These are phyloP conservation scores for Ochotona princeps DNA, from an alignment of 2,113 vertebrate species.

Conservation along the genomic window DNA sequence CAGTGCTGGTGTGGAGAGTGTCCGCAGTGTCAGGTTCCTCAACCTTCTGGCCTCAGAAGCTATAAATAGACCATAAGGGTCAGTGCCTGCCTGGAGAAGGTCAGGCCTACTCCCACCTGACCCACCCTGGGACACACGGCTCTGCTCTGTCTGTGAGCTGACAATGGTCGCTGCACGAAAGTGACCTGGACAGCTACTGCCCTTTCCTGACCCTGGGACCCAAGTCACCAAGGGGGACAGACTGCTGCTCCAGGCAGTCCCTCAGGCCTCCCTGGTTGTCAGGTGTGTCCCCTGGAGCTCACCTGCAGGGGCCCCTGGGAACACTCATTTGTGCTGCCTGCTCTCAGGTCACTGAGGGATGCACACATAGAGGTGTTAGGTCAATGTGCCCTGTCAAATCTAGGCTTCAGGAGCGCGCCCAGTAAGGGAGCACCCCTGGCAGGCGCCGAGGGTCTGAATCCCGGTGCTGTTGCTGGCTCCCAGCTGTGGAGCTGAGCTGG, in stretches of 20 bases:
- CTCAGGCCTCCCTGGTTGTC: too few species aligned
- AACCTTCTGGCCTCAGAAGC: conserved; percentile 12
- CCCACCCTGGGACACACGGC: too few species aligned
- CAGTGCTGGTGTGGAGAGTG: neutral
- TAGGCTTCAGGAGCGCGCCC: neutral
- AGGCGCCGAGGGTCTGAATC: too few species aligned
- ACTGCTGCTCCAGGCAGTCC: too few species aligned
- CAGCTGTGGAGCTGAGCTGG: too few species aligned
- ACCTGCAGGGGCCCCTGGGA: neutral
- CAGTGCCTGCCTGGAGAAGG: neutral
- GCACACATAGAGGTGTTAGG: neutral
- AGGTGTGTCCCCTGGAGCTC: neutral
- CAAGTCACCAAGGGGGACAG: too few species aligned
- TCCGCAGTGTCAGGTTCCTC: neutral
- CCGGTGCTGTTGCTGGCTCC: too few species aligned
- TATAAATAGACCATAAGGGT: conserved; percentile 6
- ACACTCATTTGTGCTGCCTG: neutral
- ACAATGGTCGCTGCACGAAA: neutral
- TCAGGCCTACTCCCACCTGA: neutral
- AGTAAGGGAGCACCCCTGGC: too few species aligned
- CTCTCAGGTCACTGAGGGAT: neutral
- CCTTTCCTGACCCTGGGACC: too few species aligned
- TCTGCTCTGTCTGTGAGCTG: too few species aligned
- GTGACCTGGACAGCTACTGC: neutral
- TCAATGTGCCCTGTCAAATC: neutral